Evolutionary conservation across 2,113 vertebrate genomes (phyloP).

Genomic region (Mus spicilegus): DNA sequence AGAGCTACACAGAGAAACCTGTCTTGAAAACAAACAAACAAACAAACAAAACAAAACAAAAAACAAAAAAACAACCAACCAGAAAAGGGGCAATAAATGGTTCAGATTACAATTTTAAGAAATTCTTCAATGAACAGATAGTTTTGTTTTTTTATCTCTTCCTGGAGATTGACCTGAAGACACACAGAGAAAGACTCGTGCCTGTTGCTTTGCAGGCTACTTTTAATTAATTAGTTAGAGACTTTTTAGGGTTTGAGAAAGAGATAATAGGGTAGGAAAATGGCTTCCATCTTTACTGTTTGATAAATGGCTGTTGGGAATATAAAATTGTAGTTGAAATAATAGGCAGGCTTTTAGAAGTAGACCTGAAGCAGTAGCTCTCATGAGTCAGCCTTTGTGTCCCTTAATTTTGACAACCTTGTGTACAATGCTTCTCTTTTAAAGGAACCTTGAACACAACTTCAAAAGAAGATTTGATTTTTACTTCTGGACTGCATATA

Average conservation of each 20-base stretch:
- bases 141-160: slow-evolving; percentile 31
- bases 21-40: background rate
- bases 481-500: slow-evolving; percentile 34
- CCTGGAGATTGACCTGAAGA: slow-evolving; percentile 42
- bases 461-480: slow-evolving; percentile 68
- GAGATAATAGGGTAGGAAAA: slow-evolving; percentile 52
- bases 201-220: slow-evolving; percentile 60
- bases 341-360: background rate
- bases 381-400: background rate
- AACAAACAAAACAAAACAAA: background rate
- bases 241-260: slow-evolving; percentile 30
- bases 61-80: background rate
- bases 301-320: slow-evolving; percentile 21
- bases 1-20: background rate
- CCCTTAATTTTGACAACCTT: slow-evolving; percentile 60
- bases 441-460: slow-evolving; percentile 75
- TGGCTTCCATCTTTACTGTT: slow-evolving; percentile 30
- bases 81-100: background rate
- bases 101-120: slow-evolving; percentile 34
- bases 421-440: slow-evolving; percentile 69
- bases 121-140: slow-evolving; percentile 60
- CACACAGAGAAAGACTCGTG: slow-evolving; percentile 37
- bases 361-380: background rate
- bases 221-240: slow-evolving; percentile 1
- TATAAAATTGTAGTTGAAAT: background rate